Base-by-base conservation (phyloP, 2,888 invertebrate species). In the Xanthia icteritia region DNA sequence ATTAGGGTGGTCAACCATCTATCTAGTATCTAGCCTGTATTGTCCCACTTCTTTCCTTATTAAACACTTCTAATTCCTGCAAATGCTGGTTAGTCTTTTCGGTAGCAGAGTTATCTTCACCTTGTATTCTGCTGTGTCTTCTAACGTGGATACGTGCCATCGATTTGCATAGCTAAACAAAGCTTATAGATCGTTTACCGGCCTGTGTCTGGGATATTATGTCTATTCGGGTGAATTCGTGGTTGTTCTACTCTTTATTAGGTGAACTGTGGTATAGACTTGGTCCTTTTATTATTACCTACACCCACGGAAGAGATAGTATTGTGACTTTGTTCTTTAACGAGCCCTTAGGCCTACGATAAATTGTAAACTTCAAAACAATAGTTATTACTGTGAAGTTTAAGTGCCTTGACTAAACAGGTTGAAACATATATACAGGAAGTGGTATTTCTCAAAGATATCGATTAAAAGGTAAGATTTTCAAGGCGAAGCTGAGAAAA, bases 301-400 rank as follows among this genome's bases (percentile, higher is more conserved):
- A 23, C 5, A 61, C 13, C 15, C 27, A 51, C 51, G 51, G 73
- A 54, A 75, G 73, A n/a, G 54, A n/a, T 51, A 51, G 1, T 5
- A n/a, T 39, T 4, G 5, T 48, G 51, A 39, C 31, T 31, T 61
- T 63, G 39, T 63, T 39, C 27, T 61, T n/a, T 51, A 72, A 51
- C 23, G 13, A 39, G 17, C 17, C 23, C 17, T 61, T 20, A 54
- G 23, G 20, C 2, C n/a, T 39, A 51, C 23, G 31, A 56, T 58
- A 45, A 58, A 70, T 69, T 69, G 13, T 56, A 17, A 56, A 42
- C 69, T 73, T 45, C 56, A 56, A 56, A 45, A 8, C 31, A 69
- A 17, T 20, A 1, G n/a, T 15, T 9, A 42, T 11, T 69, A 31
- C 69, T 69, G 56, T 20, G 70, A 56, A 69, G 56, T 69, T 36